phyloP scores from a whole-genome alignment of 2,113 vertebrate species.

The Nerophis lumbriciformis region DNA sequence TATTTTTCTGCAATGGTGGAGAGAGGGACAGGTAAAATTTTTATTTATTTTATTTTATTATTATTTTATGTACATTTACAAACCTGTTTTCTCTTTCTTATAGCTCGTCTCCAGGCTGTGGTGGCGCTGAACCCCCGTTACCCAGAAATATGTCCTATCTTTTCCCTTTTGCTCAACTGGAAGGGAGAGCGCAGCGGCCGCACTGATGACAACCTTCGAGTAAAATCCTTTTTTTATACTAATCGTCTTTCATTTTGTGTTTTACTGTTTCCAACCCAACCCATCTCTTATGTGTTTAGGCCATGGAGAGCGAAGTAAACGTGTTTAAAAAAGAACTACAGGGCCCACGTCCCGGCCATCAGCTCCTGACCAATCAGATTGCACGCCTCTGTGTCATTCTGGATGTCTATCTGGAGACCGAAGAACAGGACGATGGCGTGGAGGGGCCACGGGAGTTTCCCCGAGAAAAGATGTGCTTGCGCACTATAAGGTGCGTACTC shows the following conservation, averaged over 20 bases:
- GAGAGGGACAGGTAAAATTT: conserved; percentile 83
- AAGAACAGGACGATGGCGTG: conserved; percentile 85
- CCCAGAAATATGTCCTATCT: conserved; percentile 83
- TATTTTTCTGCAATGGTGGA: conserved; percentile 88
- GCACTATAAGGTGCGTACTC: conserved; percentile 81
- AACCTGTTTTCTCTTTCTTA: background rate
- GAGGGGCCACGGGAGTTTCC: conserved; percentile 96
- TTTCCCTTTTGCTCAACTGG: conserved; percentile 93
- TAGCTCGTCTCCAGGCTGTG: conserved; percentile 84
- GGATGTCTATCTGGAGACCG: conserved; percentile 93
- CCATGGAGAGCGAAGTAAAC: conserved; percentile 92
- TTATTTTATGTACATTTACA: background rate
- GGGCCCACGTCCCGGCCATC: conserved; percentile 83
- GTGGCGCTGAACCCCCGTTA: conserved; percentile 90
- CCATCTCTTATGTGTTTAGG: conserved; percentile 61
- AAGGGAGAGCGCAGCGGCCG: conserved; percentile 87
- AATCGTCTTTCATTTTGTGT: background rate
- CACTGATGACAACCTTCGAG: conserved; percentile 90
- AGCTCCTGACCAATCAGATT: conserved; percentile 96
- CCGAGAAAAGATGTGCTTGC: conserved; percentile 96
- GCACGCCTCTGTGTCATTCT: conserved; percentile 88
- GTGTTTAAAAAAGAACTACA: conserved; percentile 87
- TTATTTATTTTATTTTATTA: background rate
- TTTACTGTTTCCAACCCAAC: background rate
- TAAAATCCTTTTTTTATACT: conserved; percentile 45